Evolutionary conservation across 2,888 invertebrate species (phyloP).

Genomic region (Unio delphinus): DNA sequence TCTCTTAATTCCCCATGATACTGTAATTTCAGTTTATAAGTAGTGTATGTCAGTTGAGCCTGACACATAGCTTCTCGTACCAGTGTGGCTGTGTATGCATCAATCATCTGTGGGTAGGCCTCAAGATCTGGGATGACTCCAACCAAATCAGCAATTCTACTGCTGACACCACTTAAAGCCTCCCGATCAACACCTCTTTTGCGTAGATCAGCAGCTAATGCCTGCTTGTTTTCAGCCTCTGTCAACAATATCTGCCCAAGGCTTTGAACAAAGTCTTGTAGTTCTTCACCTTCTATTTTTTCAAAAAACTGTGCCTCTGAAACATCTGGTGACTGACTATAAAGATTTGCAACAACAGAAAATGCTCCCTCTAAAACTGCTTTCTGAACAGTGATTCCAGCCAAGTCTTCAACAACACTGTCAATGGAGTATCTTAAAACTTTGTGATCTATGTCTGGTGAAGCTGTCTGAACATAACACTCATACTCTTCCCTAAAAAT

Average conservation of each 20-base stretch:
- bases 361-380: slow-evolving; percentile 75
- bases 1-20: slow-evolving; percentile 54
- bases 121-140: slow-evolving; percentile 48
- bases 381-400: slow-evolving; percentile 45
- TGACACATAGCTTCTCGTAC: slow-evolving; percentile 84
- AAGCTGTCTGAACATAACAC: slow-evolving; percentile 41
- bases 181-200: slow-evolving; percentile 14
- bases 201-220: slow-evolving; percentile 38
- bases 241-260: slow-evolving; percentile 37
- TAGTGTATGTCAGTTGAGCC: slow-evolving; percentile 74
- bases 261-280: slow-evolving; percentile 29
- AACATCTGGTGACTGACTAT: slow-evolving; percentile 28
- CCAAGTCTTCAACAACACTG: slow-evolving; percentile 21
- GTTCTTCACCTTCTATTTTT: slow-evolving; percentile 15
- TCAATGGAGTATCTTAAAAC: slow-evolving; percentile 33
- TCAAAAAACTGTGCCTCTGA: slow-evolving; percentile 31
- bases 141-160: slow-evolving; percentile 30
- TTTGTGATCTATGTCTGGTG: slow-evolving; percentile 36
- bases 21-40: slow-evolving; percentile 55
- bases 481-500: slow-evolving; percentile 35
- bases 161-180: slow-evolving; percentile 19
- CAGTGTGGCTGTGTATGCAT: slow-evolving; percentile 75
- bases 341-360: slow-evolving; percentile 44
- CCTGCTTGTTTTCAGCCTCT: slow-evolving; percentile 45
- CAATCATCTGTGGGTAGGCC: slow-evolving; percentile 41